Conservation (phyloP, 2,888 invertebrate genomes). For the Tetanocera ferruginea region DNA sequence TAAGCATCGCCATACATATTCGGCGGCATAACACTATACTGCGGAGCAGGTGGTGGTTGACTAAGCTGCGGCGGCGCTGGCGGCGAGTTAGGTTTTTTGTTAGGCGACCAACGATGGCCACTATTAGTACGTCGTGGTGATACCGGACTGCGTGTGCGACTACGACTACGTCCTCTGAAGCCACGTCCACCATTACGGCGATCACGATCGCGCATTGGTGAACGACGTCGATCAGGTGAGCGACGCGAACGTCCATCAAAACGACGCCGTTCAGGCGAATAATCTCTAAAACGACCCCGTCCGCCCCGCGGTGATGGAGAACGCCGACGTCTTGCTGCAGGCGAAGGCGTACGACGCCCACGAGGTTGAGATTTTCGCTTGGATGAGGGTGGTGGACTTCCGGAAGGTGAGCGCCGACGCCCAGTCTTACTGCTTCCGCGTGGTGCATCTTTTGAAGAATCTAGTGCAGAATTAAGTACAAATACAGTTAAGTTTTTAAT, state of each 20-base stretch:
- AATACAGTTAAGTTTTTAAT: not conserved
- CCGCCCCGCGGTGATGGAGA: slow-evolving; percentile 61
- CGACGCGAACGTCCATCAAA: slow-evolving; percentile 56
- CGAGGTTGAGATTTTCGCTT: slow-evolving; percentile 56
- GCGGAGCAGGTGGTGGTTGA: slow-evolving; percentile 49
- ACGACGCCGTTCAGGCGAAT: slow-evolving; percentile 62
- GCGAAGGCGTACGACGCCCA: slow-evolving; percentile 62
- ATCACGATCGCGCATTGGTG: slow-evolving; percentile 48
- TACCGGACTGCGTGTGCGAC: slow-evolving; percentile 58
- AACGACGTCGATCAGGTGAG: slow-evolving; percentile 56
- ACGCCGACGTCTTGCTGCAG: slow-evolving; percentile 54
- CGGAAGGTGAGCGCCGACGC: slow-evolving; percentile 59
- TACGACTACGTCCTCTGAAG: slow-evolving; percentile 53
- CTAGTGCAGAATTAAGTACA: slow-evolving; percentile 41
- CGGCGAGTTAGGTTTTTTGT: slow-evolving; percentile 57
- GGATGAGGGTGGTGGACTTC: slow-evolving; percentile 53
- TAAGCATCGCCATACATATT: slow-evolving; percentile 57
- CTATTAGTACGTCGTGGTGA: slow-evolving; percentile 57
- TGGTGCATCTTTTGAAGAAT: slow-evolving; percentile 13
- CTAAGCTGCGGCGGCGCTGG: slow-evolving; percentile 45
- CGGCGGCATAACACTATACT: slow-evolving; percentile 58
- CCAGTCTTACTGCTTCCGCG: slow-evolving; percentile 39
- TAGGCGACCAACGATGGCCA: slow-evolving; percentile 64
- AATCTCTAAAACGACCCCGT: slow-evolving; percentile 58
- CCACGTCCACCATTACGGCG: slow-evolving; percentile 57